A percentile compares a stretch with the other conserved stretches of the same genome.
Evolutionary conservation across 2,113 vertebrate species (phyloP).

Genomic region (Porphyrio hochstetteri): DNA sequence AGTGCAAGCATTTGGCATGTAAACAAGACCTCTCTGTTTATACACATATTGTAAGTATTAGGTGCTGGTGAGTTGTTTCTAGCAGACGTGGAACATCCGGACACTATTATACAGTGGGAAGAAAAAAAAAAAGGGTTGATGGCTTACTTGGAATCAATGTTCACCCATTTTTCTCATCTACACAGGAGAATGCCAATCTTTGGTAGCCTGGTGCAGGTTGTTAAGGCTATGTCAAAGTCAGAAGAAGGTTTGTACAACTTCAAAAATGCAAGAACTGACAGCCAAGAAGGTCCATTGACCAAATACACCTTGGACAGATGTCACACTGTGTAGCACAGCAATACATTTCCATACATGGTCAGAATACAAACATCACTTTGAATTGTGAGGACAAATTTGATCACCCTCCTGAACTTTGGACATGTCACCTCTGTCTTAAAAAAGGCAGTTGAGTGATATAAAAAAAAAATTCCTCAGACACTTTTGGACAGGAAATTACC

Average conservation of each 20-base stretch:
- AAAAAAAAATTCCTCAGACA: neutral
- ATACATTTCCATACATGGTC: neutral
- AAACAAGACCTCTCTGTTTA: slow-evolving; percentile 70
- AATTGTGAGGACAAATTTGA: neutral
- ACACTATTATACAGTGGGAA: neutral
- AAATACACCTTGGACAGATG: neutral
- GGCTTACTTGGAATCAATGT: neutral
- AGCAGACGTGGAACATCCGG: slow-evolving; percentile 48
- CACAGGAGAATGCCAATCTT: neutral
- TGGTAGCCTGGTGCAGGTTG: neutral
- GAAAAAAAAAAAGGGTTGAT: neutral
- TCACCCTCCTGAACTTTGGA: neutral
- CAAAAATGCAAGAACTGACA: neutral
- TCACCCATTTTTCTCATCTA: neutral
- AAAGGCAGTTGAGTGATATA: neutral
- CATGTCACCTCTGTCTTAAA: neutral
- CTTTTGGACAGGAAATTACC: neutral
- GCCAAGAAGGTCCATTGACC: neutral
- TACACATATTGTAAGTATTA: slow-evolving; percentile 62
- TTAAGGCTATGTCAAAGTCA: neutral
- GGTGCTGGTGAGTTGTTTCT: slow-evolving; percentile 52
- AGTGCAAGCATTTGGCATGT: slow-evolving; percentile 55
- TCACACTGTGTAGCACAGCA: neutral
- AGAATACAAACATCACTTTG: neutral
- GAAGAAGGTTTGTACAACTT: neutral